Percentiles rank a stretch among this genome's conserved stretches.
Conservation (phyloP, 2,113 vertebrate genomes). For the Rissa tridactyla region DNA sequence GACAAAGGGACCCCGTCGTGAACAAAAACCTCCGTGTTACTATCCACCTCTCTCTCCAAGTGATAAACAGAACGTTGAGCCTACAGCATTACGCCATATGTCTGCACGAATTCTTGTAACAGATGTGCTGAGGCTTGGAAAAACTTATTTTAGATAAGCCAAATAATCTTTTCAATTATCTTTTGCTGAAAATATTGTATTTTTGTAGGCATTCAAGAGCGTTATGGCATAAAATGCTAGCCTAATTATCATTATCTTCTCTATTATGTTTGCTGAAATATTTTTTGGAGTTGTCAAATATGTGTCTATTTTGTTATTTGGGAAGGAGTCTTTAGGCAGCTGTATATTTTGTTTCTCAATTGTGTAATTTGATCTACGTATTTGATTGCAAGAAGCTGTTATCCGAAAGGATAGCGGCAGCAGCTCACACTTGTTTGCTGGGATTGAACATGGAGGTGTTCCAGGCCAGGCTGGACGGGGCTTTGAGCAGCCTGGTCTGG, state of each 20-base stretch:
- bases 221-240: constrained; percentile 23
- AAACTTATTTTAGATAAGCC: constrained; percentile 68
- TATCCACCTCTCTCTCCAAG: neutral
- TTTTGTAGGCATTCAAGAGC: constrained; percentile 35
- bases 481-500: neutral
- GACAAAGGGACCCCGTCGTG: neutral
- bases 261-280: constrained; percentile 54
- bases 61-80: neutral
- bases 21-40: neutral
- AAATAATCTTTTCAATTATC: constrained; percentile 71
- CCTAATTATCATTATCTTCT: constrained; percentile 64
- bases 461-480: neutral
- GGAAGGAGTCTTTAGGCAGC: constrained; percentile 20
- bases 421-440: neutral
- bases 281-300: constrained; percentile 58
- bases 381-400: neutral
- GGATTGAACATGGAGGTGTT: neutral
- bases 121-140: constrained; percentile 52
- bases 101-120: neutral
- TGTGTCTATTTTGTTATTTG: constrained; percentile 27
- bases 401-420: neutral
- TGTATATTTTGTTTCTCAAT: neutral
- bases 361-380: neutral
- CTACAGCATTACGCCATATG: neutral
- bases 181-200: constrained; percentile 62